phyloP scores from a whole-genome alignment of 2,113 vertebrate genomes.

The Chunga burmeisteri region DNA sequence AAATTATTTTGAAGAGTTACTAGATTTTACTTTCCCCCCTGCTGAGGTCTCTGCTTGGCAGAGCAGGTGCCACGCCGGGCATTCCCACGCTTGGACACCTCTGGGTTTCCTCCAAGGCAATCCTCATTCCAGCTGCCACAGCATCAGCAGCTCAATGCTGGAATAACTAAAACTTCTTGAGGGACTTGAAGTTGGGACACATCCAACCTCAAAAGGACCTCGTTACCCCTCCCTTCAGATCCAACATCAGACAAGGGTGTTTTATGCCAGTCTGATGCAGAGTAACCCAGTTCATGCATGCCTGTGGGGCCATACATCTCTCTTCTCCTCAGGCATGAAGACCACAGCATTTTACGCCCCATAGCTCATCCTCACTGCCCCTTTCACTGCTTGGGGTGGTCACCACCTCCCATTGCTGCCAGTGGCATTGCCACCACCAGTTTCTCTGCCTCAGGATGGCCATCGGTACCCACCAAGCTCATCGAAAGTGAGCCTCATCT shows the following conservation, averaged over 20 bases:
- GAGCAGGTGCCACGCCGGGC: accelerated
- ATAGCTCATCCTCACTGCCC: background rate
- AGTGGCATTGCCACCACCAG: background rate
- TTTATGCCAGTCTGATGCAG: background rate
- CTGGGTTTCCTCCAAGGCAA: background rate
- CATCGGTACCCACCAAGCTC: background rate
- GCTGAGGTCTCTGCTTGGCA: background rate
- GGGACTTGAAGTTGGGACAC: background rate
- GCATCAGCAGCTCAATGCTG: background rate
- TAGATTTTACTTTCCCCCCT: background rate
- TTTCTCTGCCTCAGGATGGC: background rate
- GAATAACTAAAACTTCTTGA: background rate
- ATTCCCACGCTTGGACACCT: background rate
- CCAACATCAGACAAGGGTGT: background rate
- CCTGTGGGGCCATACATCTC: accelerated
- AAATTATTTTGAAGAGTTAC: background rate
- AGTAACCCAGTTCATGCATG: background rate
- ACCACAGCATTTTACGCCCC: background rate
- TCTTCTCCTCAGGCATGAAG: background rate
- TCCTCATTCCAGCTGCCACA: background rate
- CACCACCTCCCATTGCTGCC: background rate
- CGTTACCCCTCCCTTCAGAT: background rate
- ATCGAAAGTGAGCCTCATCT: background rate
- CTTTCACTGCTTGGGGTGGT: background rate
- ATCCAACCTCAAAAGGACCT: background rate